Conservation (phyloP, 1,140 invertebrate species). For the Nebria ingens region DNA sequence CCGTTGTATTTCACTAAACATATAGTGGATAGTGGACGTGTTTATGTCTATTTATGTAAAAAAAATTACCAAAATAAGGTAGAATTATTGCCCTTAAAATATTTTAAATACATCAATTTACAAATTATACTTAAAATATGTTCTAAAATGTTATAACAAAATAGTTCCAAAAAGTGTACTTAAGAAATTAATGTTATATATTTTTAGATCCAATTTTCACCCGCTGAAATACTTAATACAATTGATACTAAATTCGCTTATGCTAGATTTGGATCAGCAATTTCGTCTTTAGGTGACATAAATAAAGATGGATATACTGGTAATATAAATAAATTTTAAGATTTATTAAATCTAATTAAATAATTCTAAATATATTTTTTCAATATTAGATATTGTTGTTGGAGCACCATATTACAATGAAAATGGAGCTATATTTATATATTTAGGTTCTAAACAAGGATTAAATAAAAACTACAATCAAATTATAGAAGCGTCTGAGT, state of each 20-base stretch:
- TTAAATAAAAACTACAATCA: neutral
- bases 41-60: slow-evolving; percentile 9
- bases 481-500: neutral
- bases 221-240: neutral
- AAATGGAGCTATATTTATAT: neutral
- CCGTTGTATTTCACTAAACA: neutral
- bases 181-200: too few species aligned
- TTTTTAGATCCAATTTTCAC: neutral
- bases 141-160: too few species aligned
- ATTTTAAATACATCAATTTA: too few species aligned
- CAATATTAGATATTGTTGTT: neutral
- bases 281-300: neutral
- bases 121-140: neutral
- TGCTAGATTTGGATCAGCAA: neutral
- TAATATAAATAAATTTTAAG: neutral
- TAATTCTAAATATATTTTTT: too few species aligned
- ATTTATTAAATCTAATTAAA: neutral
- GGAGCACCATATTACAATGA: neutral
- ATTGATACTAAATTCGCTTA: too few species aligned
- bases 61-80: neutral
- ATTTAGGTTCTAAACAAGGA: neutral
- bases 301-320: neutral
- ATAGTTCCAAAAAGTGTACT: too few species aligned
- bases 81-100: neutral
- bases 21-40: slow-evolving; percentile 12